Evolutionary conservation across 2,113 vertebrate genomes (phyloP).

Genomic region (Xiphias gladius): DNA sequence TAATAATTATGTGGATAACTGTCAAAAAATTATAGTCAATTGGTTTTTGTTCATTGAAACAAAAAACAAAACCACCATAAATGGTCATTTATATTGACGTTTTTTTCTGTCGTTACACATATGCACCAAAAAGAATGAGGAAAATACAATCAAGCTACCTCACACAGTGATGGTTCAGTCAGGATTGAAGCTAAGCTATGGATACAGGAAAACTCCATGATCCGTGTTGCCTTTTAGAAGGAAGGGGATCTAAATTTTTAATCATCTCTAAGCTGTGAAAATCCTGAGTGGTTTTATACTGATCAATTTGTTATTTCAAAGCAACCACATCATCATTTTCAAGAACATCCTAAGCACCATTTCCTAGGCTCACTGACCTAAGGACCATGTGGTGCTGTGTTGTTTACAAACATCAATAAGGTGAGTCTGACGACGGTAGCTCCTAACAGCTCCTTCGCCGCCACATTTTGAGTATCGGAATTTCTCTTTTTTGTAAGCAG

Average conservation of each 20-base stretch:
- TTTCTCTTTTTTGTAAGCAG: background rate
- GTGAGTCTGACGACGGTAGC: background rate
- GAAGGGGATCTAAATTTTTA: constrained; percentile 1
- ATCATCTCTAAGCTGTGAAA: constrained; percentile 4
- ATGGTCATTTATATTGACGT: background rate
- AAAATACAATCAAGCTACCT: constrained; percentile 11
- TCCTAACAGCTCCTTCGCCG: background rate
- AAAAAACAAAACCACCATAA: too few species aligned
- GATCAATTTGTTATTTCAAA: constrained; percentile 34
- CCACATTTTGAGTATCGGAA: background rate
- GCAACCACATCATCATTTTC: background rate
- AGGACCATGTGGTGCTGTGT: background rate
- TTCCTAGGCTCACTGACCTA: background rate
- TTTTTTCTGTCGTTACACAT: background rate
- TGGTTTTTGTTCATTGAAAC: too few species aligned
- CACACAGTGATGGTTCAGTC: constrained; percentile 44
- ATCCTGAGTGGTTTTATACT: background rate
- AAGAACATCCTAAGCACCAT: background rate
- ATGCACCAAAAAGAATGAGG: too few species aligned
- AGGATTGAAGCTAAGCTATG: constrained; percentile 6
- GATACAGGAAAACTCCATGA: background rate
- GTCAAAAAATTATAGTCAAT: background rate
- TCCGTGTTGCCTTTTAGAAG: background rate
- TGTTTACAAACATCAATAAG: background rate
- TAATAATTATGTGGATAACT: background rate